Evolutionary conservation across 2,888 invertebrate species (phyloP), one percentile per base, ranked within the genome.

Genomic region (Arge pagana): DNA sequence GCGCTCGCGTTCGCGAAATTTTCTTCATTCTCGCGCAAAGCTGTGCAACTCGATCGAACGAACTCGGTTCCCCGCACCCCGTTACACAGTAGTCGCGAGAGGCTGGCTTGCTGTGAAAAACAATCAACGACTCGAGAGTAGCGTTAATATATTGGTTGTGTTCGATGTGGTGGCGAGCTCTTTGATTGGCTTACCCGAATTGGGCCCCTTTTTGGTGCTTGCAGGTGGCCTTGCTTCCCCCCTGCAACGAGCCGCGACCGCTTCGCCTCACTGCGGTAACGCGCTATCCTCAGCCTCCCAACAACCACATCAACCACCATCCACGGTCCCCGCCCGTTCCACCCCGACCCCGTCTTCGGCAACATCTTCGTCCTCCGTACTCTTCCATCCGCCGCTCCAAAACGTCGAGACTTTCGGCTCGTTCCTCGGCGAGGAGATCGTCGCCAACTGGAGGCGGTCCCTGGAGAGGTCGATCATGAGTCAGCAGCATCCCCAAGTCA

Each of bases 381-480:
- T 78, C 56, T 79, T 81, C 64, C 81, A 82, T 51, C 80, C 81
- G 42, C 81, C 82, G 58, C 81, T 85, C 66, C 84, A 85, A 74
- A 85, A 83, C 78, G 85, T 86, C 67, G 86, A 86, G 73, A 81
- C 83, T 66, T 86, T 87, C 81, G 88, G 88, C 79, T 84, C 85
- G 61, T 80, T 86, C 72, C 81, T 90, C 74, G 91, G 91, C 77
- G 89, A 90, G 77, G 90, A 90, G 77, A 86, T 91, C 77, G 90
- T 90, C 77, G 85, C 85, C 67, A 85, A 86, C 76, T 88, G 88
- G 86, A 83, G 88, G 72, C 84, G 86, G 66, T 85, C 85, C 67
- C 81, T 87, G 72, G 87, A 87, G 73, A 70, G 74, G 60, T 71
- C 74, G 58, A 70, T 75, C 67, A 73, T 74, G 67, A 73, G 64